phyloP scores from a whole-genome alignment of 64 coral and sea anemone species.

The Stichodactyla mertensii region DNA sequence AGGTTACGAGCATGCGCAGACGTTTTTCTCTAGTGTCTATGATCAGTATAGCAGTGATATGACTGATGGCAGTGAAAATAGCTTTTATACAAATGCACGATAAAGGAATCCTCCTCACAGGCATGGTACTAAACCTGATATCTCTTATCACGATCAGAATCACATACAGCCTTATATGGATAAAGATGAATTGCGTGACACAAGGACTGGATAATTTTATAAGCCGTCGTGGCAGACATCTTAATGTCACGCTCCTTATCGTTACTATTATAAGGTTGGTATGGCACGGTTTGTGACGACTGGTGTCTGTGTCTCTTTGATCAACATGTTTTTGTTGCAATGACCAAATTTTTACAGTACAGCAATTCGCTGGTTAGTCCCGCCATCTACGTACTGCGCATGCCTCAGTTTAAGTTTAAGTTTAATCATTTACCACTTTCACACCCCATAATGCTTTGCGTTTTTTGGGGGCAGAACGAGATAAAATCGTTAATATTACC shows the following conservation, averaged over 20 bases:
- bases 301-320: neutral
- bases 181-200: slow-evolving; percentile 3
- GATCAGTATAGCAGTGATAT: neutral
- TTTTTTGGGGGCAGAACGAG: no score
- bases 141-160: neutral
- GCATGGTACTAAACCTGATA: neutral
- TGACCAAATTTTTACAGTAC: slow-evolving; percentile 5
- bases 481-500: no score
- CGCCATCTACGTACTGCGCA: slow-evolving; percentile 17
- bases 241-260: slow-evolving; percentile 14
- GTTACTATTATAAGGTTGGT: neutral
- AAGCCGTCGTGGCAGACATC: neutral
- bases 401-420: slow-evolving; percentile 18
- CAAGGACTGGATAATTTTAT: neutral
- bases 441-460: no score
- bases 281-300: neutral
- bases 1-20: no score
- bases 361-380: slow-evolving; percentile 25
- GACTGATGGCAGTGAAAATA: neutral
- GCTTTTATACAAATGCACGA: neutral
- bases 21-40: no score
- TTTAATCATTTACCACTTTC: no score
- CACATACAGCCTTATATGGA: slow-evolving; percentile 6
- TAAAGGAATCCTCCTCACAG: neutral
- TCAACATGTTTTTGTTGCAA: neutral